Evolutionary conservation across 2,113 vertebrate species (phyloP).

Genomic region (Shinisaurus crocodilurus): DNA sequence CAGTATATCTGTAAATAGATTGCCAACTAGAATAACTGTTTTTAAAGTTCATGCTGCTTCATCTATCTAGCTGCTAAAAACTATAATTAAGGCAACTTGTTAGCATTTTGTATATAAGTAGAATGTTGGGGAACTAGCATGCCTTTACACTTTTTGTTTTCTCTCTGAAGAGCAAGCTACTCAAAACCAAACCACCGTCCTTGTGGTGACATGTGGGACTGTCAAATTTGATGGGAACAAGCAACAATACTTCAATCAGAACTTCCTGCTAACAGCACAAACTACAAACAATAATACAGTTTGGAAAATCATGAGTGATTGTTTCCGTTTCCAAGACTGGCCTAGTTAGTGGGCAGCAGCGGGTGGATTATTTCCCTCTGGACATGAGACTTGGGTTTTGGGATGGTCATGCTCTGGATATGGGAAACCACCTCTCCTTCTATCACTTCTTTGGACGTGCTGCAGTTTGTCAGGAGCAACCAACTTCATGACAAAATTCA

Average conservation of each 20-base stretch:
- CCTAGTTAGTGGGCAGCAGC: constrained; percentile 73
- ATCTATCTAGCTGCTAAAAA: background rate
- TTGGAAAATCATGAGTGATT: constrained; percentile 98
- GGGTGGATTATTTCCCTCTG: background rate
- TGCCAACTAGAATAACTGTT: background rate
- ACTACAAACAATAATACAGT: constrained; percentile 89
- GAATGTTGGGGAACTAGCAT: fast-evolving
- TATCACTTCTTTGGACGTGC: background rate
- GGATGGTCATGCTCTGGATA: fast-evolving
- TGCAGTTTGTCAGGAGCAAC: background rate
- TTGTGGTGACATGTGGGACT: constrained; percentile 90
- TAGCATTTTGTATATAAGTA: background rate
- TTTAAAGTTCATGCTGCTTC: background rate
- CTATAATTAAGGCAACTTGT: no score
- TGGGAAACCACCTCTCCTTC: background rate
- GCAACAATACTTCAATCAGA: constrained; percentile 95
- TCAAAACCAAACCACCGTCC: constrained; percentile 92
- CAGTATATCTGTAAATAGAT: background rate
- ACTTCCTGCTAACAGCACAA: constrained; percentile 92
- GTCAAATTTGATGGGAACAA: constrained; percentile 98
- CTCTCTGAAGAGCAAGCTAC: constrained; percentile 90
- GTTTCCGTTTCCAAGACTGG: constrained; percentile 98
- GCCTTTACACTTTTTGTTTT: constrained; percentile 48
- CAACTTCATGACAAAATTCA: constrained; percentile 33
- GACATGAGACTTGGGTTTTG: background rate